Evolutionary conservation across 2,888 invertebrate genomes (phyloP), one percentile per base, ranked within the genome.

Genomic region (Erebia epiphron): DNA sequence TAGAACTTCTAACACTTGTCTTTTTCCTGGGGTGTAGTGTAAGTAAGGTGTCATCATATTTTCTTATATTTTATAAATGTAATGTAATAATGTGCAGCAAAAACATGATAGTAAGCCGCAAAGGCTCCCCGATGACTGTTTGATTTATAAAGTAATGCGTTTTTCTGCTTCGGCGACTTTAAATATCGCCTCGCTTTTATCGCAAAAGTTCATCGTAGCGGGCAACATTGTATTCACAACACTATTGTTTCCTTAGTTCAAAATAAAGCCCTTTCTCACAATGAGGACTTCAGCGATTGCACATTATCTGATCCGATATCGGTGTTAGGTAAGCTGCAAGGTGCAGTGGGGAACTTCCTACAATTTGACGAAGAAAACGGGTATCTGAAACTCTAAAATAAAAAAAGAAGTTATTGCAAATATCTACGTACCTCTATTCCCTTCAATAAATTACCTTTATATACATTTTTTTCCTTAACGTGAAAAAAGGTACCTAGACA

Each of bases 131-230:
- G 78, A 83, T 68, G 81, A 77, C 71, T 73, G 75, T 72, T 77
- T 77, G 79, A 82, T 83, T 85, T 82, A 82, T 84, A 81, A 82
- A 81, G 85, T 88, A 88, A 89, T 87, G 77, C 84, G 86, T 88
- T 88, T 87, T 87, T 77, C 78, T 81, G 86, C 83, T 80, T 80
- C 82, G 75, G 70, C 57, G 75, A 70, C 57, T 70, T 69, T 75
- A 65, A 79, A 79, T 78, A 74, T 69, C 67, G 75, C 64, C 49
- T 77, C 75, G 74, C 71, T 79, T 68, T 16, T 76, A 72, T 77
- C 75, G 71, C 70, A 63, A 71, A 52, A 71, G 75, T 73, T 71
- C 75, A 76, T 75, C 75, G 75, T 75, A 72, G 75, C 76, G 72
- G 73, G 73, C 66, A 61, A 69, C 69, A 72, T 70, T 72, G 64